Evolutionary conservation across 2,113 vertebrate species (phyloP).

Genomic region (Ellobius talpinus): DNA sequence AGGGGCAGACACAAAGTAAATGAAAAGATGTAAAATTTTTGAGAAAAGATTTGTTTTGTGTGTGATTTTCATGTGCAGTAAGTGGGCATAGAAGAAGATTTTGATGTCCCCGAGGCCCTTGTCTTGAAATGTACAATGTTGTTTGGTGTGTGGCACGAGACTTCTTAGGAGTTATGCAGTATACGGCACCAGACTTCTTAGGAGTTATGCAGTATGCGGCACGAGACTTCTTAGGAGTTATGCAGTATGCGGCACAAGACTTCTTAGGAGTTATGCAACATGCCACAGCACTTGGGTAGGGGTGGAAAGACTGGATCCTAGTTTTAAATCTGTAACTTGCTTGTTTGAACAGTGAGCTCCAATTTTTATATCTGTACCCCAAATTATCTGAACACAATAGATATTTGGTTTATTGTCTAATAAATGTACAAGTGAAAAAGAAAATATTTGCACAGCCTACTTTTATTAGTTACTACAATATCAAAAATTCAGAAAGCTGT

Average conservation of each 20-base stretch:
- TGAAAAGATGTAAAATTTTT: not conserved
- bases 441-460: not conserved
- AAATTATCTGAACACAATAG: not conserved
- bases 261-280: not conserved
- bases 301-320: not conserved
- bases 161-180: not conserved
- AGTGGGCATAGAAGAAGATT: not conserved
- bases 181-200: no score
- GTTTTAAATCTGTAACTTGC: slow-evolving; percentile 20
- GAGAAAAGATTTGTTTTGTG: not conserved
- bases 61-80: not conserved
- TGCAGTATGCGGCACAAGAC: not conserved
- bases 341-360: slow-evolving; percentile 22
- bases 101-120: not conserved
- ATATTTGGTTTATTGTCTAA: slow-evolving; percentile 39
- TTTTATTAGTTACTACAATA: slow-evolving; percentile 28
- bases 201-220: not conserved
- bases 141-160: not conserved
- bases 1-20: not conserved
- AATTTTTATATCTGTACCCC: slow-evolving; percentile 16
- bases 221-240: not conserved
- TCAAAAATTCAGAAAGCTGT: slow-evolving; percentile 37
- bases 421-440: slow-evolving; percentile 49
- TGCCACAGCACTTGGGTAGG: not conserved
- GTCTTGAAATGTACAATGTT: not conserved